phyloP scores from a whole-genome alignment of 2,113 vertebrate genomes.

The Thermophis baileyi region DNA sequence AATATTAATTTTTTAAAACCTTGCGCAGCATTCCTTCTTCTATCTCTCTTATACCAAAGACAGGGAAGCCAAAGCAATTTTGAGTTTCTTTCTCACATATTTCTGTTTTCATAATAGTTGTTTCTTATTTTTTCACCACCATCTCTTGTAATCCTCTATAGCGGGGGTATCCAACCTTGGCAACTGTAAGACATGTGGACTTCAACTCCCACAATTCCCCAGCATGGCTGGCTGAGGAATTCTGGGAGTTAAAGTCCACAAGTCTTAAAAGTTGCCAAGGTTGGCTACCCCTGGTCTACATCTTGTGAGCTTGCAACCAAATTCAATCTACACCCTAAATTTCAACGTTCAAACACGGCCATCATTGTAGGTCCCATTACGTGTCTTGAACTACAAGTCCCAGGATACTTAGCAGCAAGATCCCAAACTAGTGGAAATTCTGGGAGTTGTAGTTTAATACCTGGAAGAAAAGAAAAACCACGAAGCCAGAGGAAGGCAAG shows the following conservation, averaged over 20 bases:
- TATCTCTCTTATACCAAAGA: not conserved
- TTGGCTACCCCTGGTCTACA: not conserved
- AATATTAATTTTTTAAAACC: not conserved
- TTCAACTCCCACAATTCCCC: not conserved
- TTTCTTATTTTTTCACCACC: not conserved
- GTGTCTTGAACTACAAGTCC: not conserved
- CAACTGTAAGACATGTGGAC: not conserved
- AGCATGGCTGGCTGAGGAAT: not conserved
- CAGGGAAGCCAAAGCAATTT: not conserved
- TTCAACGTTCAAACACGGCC: not conserved
- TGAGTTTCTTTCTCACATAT: not conserved
- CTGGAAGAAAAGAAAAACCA: not conserved
- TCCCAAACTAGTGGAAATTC: not conserved
- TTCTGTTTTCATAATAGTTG: not conserved
- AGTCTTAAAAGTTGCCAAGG: not conserved
- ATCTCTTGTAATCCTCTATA: no score
- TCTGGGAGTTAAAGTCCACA: not conserved
- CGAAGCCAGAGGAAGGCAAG: not conserved
- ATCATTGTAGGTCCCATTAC: not conserved
- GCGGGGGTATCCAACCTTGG: not conserved
- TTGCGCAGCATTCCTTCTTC: not conserved
- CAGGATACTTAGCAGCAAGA: not conserved
- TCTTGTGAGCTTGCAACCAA: no score
- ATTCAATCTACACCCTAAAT: no score
- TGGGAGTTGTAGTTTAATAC: not conserved